Percentiles rank a stretch among this genome's conserved stretches.
Conservation (phyloP, 2,113 vertebrate genomes). For the Pelusios castaneus region DNA sequence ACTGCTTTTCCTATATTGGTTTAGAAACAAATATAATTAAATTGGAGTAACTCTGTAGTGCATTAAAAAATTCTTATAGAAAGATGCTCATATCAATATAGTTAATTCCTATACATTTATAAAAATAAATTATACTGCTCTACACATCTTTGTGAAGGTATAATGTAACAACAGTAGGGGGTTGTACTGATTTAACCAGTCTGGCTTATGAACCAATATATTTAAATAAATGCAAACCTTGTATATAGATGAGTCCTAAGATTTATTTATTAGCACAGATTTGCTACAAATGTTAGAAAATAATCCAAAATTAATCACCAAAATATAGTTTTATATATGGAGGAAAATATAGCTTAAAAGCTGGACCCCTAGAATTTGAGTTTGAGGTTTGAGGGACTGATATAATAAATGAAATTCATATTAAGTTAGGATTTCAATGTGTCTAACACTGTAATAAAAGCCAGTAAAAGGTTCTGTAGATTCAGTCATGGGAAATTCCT, state of each 20-base stretch:
- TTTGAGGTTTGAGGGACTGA: not conserved
- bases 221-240: not conserved
- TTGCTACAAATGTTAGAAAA: not conserved
- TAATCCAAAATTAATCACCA: not conserved
- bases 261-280: not conserved
- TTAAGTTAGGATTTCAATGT: not conserved
- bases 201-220: not conserved
- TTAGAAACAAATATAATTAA: conserved; percentile 17
- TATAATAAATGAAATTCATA: not conserved
- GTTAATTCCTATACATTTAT: not conserved
- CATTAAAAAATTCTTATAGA: not conserved
- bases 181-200: not conserved
- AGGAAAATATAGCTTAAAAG: not conserved
- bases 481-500: not conserved
- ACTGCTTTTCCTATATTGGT: not conserved
- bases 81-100: conserved; percentile 12
- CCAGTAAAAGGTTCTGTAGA: not conserved
- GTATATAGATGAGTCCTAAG: not conserved
- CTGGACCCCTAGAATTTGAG: not conserved
- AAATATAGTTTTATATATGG: not conserved
- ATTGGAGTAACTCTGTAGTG: not conserved
- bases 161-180: not conserved
- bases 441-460: not conserved
- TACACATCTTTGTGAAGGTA: not conserved
- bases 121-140: not conserved